A percentile compares a stretch with the other conserved stretches of the same genome.
Evolutionary conservation across 2,113 vertebrate species (phyloP).

Genomic region (Chamaetylas fuelleborni): DNA sequence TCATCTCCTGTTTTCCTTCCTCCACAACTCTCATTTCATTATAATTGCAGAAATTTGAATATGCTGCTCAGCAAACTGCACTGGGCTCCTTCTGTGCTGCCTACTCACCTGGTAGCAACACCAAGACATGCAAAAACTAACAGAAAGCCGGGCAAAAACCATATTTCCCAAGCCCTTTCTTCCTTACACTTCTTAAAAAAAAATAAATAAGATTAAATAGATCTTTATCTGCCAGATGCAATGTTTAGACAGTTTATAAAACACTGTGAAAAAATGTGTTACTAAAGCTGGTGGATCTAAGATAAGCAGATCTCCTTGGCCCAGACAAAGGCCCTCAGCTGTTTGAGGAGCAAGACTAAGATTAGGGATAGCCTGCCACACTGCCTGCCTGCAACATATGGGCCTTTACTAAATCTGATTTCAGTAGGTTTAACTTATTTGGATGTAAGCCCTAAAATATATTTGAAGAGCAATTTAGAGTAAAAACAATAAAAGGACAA

Average conservation of each 20-base stretch:
- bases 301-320: conserved; percentile 19
- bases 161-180: neutral
- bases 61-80: neutral
- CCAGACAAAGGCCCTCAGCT: neutral
- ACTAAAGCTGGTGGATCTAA: neutral
- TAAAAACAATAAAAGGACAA: neutral
- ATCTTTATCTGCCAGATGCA: neutral
- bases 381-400: neutral
- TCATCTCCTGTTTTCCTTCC: neutral
- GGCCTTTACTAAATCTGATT: conserved; percentile 24
- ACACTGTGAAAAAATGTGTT: neutral
- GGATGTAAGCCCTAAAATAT: neutral
- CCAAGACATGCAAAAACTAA: accelerated
- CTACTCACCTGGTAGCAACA: neutral
- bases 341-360: neutral
- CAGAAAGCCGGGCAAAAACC: neutral
- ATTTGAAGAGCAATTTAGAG: neutral
- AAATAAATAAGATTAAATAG: neutral
- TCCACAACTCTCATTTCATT: neutral
- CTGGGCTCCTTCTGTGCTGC: neutral
- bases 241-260: neutral
- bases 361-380: neutral
- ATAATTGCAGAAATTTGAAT: neutral
- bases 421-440: conserved; percentile 14
- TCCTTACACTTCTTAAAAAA: neutral